Percentiles rank a stretch among this genome's conserved stretches.
These are phyloP conservation scores for Drosophila greeni DNA, from an alignment of 2,888 invertebrate genomes.

Conservation along the genomic window DNA sequence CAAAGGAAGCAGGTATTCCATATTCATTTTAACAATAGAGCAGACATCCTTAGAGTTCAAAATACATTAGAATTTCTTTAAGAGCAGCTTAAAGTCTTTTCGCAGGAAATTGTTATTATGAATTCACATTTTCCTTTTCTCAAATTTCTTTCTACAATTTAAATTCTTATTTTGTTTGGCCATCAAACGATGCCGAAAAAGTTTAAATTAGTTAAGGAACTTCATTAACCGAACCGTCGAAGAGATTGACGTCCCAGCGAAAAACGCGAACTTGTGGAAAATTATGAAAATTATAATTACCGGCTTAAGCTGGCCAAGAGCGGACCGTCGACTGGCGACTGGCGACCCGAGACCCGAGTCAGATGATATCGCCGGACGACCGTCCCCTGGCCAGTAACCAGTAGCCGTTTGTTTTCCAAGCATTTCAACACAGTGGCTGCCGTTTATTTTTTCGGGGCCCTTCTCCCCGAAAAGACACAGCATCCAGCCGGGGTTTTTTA, in stretches of 20 bases:
- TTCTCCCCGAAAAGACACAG: constrained; percentile 7
- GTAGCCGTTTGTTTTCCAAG: constrained; percentile 56
- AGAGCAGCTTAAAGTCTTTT: constrained; percentile 2
- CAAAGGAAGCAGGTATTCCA: not conserved
- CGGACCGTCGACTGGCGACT: constrained; percentile 9
- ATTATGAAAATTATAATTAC: constrained; percentile 67
- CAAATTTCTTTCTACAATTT: constrained; percentile 19
- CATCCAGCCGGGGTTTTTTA: constrained; percentile 41
- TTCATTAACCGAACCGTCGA: constrained; percentile 49
- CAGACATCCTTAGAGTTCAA: not conserved
- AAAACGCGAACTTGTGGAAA: constrained; percentile 46
- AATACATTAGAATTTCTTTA: not conserved
- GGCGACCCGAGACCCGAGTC: constrained; percentile 12
- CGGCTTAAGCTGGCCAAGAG: constrained; percentile 45
- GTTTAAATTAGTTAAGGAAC: constrained; percentile 67
- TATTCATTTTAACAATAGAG: not conserved
- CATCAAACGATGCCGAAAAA: constrained; percentile 49
- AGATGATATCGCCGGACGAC: constrained; percentile 14
- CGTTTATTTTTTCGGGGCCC: constrained; percentile 6
- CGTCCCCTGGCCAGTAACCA: constrained; percentile 25
- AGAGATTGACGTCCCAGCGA: constrained; percentile 34
- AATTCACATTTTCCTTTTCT: constrained; percentile 5
- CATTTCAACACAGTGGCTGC: constrained; percentile 47
- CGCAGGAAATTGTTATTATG: constrained; percentile 20
- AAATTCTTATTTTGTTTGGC: constrained; percentile 34